phyloP scores from a whole-genome alignment of 64 coral and sea anemone species.

The Astreopora myriophthalma region DNA sequence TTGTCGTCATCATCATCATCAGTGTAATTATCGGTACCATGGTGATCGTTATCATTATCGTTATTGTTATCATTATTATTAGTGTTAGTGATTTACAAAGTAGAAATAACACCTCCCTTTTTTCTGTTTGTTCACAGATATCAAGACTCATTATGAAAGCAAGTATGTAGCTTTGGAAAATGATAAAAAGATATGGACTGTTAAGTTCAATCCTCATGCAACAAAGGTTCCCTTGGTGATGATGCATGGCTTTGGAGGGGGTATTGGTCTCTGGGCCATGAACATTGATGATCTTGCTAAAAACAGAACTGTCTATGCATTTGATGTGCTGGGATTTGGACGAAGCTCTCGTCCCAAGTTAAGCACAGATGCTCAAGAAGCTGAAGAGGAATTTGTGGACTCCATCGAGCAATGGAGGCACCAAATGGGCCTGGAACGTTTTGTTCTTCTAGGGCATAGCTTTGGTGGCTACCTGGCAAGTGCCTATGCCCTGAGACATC shows the following conservation, averaged over 20 bases:
- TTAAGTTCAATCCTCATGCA: constrained; percentile 80
- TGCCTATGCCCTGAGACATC: constrained; percentile 89
- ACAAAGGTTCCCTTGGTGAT: constrained; percentile 73
- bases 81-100: background rate
- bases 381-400: constrained; percentile 84
- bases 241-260: constrained; percentile 97
- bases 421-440: constrained; percentile 86
- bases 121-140: constrained; percentile 51
- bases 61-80: too few species aligned
- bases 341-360: constrained; percentile 92
- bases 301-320: constrained; percentile 75
- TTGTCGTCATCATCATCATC: too few species aligned
- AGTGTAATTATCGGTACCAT: too few species aligned
- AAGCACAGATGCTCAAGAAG: constrained; percentile 59
- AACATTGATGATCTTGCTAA: constrained; percentile 87
- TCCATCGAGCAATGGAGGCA: constrained; percentile 91
- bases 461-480: constrained; percentile 90
- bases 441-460: constrained; percentile 92
- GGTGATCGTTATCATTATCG: too few species aligned
- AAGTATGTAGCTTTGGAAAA: constrained; percentile 76
- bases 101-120: background rate
- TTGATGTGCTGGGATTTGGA: constrained; percentile 96
- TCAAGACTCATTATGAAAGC: constrained; percentile 79
- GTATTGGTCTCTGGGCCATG: constrained; percentile 85
- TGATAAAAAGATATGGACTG: constrained; percentile 84